A percentile compares a stretch with the other conserved stretches of the same genome.
These are phyloP conservation scores for Miltochrista miniata DNA, from an alignment of 2,888 invertebrate genomes.

Conservation along the genomic window DNA sequence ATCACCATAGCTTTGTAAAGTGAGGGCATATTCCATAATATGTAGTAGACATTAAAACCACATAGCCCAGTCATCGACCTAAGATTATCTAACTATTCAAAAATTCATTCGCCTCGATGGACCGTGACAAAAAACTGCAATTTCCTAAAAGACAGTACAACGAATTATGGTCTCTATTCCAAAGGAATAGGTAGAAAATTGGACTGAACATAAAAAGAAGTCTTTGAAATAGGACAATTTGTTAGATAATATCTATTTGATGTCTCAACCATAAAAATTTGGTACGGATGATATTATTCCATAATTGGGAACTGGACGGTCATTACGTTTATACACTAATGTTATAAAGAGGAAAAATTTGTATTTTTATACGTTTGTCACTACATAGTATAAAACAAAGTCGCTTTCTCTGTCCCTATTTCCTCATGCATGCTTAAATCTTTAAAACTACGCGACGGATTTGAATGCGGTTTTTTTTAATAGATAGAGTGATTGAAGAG, in stretches of 20 bases:
- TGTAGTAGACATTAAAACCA: constrained; percentile 12
- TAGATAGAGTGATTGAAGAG: too few relatives aligned
- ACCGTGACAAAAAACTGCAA: constrained; percentile 5
- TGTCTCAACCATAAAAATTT: constrained; percentile 1
- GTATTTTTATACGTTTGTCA: too few relatives aligned
- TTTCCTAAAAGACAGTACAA: background rate
- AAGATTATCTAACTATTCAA: constrained; percentile 12
- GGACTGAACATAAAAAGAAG: background rate
- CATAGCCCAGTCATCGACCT: constrained; percentile 24
- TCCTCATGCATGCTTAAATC: too few relatives aligned
- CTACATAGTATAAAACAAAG: too few relatives aligned
- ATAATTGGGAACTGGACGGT: background rate
- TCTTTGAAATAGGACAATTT: constrained; percentile 8
- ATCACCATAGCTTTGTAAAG: too few relatives aligned
- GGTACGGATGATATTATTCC: background rate
- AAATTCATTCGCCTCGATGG: constrained; percentile 10
- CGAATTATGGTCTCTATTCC: constrained; percentile 1
- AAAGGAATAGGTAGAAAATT: background rate
- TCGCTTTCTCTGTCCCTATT: too few relatives aligned
- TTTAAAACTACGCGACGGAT: too few relatives aligned
- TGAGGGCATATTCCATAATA: too few relatives aligned
- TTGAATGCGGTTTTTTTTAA: too few relatives aligned
- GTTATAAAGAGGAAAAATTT: too few relatives aligned
- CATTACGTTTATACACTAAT: too few relatives aligned
- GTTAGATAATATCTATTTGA: constrained; percentile 6